phyloP scores from a whole-genome alignment of 2,113 vertebrate species.

The Syngnathus floridae region DNA sequence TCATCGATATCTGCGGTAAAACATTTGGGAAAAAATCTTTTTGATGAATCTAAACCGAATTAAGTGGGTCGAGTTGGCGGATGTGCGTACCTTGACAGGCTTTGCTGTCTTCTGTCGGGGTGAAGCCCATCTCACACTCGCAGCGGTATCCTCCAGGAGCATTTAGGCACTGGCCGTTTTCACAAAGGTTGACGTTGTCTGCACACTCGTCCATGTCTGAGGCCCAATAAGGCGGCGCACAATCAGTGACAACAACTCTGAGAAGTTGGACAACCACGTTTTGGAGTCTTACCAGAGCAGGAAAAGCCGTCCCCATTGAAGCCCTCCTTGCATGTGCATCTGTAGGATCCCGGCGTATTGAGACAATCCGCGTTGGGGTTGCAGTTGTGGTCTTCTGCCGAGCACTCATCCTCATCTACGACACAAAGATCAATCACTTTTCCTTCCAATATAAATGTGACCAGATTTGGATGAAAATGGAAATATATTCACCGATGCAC shows the following conservation, averaged over 20 bases:
- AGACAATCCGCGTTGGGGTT: slow-evolving; percentile 82
- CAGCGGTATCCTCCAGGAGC: slow-evolving; percentile 86
- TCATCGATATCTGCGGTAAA: slow-evolving; percentile 82
- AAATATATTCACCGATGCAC: slow-evolving; percentile 79
- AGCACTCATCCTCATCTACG: slow-evolving; percentile 85
- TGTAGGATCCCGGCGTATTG: slow-evolving; percentile 85
- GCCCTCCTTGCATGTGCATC: slow-evolving; percentile 81
- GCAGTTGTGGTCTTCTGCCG: slow-evolving; percentile 80
- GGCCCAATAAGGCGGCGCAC: not conserved
- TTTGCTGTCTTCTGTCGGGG: slow-evolving; percentile 82
- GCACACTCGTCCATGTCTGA: slow-evolving; percentile 90
- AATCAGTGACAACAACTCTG: not conserved
- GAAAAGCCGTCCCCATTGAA: slow-evolving; percentile 84
- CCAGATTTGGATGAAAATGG: too few relatives aligned
- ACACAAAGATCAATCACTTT: not conserved
- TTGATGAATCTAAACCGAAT: not conserved
- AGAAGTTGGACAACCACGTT: not conserved
- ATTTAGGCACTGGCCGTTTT: slow-evolving; percentile 91
- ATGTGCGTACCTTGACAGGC: slow-evolving; percentile 80
- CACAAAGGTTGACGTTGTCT: slow-evolving; percentile 84
- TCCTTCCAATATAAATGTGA: not conserved
- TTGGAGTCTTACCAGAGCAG: slow-evolving; percentile 74
- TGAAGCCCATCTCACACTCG: slow-evolving; percentile 93
- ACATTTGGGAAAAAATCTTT: not conserved
- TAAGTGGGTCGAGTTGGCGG: not conserved